phyloP scores from a whole-genome alignment of 2,888 invertebrate species.

The Halictus quadricinctus region DNA sequence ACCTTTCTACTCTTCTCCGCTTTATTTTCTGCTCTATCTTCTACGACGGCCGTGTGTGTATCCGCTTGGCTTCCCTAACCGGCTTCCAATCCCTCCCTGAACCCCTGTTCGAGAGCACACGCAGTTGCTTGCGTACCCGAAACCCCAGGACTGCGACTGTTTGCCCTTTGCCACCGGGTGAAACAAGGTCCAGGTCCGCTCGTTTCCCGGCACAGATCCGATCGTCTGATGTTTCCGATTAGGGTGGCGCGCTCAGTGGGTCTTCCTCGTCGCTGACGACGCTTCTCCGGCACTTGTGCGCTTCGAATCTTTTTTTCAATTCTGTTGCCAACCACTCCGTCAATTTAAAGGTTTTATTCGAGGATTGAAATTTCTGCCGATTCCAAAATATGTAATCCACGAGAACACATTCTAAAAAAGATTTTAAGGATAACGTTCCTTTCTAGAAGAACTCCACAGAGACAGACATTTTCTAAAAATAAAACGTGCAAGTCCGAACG shows the following conservation, averaged over 20 bases:
- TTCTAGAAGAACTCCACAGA: too few relatives aligned
- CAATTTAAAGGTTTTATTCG: too few relatives aligned
- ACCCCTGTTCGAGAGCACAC: constrained; percentile 45
- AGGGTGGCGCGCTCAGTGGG: background rate
- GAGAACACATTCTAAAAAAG: too few relatives aligned
- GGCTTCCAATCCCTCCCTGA: constrained; percentile 54
- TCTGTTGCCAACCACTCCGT: too few relatives aligned
- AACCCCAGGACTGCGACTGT: constrained; percentile 25
- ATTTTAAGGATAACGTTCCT: too few relatives aligned
- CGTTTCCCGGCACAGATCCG: background rate
- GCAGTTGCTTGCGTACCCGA: constrained; percentile 20
- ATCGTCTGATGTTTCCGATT: background rate
- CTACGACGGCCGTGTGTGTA: constrained; percentile 56
- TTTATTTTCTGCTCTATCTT: constrained; percentile 41
- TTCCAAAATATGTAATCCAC: too few relatives aligned
- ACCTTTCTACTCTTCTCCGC: constrained; percentile 35
- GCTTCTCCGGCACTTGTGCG: too few relatives aligned
- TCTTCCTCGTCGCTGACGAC: background rate
- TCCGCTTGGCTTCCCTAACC: constrained; percentile 6
- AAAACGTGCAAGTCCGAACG: too few relatives aligned
- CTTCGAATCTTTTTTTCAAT: too few relatives aligned
- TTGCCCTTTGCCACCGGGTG: background rate
- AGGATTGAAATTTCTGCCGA: too few relatives aligned
- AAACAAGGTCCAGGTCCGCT: background rate
- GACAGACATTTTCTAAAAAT: too few relatives aligned